phyloP scores from a whole-genome alignment of 2,797 vertebrate species.

The Hafferia zeledoni region DNA sequence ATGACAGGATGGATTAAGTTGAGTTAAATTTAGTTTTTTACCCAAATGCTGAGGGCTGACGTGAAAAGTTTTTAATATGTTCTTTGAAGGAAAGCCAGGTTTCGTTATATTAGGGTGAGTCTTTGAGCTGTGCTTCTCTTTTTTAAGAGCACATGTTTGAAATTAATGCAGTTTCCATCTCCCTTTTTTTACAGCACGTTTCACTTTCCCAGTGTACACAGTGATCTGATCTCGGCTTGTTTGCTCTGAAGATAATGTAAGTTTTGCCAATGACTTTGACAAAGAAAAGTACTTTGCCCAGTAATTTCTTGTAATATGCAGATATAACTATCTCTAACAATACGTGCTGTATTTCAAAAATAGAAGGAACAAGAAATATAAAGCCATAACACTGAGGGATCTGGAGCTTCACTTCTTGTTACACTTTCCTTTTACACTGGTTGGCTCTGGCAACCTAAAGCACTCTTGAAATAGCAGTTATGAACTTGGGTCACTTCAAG shows the following conservation, averaged over 20 bases:
- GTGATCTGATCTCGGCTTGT: not conserved
- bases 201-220: not conserved
- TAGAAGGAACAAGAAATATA: not conserved
- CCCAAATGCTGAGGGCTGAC: not conserved
- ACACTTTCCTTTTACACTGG: not conserved
- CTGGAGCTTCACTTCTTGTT: not conserved
- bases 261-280: slow-evolving; percentile 49
- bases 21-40: slow-evolving; percentile 29
- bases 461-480: not conserved
- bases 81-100: slow-evolving; percentile 20
- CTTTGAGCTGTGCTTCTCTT: not conserved
- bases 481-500: not conserved
- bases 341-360: not conserved
- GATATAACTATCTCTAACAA: not conserved
- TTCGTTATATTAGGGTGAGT: slow-evolving; percentile 8
- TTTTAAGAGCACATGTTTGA: not conserved
- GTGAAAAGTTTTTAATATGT: not conserved
- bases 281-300: slow-evolving; percentile 38
- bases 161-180: not conserved
- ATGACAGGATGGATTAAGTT: not conserved
- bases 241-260: slow-evolving; percentile 20
- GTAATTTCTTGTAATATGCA: slow-evolving; percentile 54
- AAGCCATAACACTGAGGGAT: not conserved
- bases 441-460: not conserved
- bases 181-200: not conserved